Base-by-base conservation (phyloP, 30 jellyfish, hydroid and myxozoan genomes). In the Nemopilema nomurai region DNA sequence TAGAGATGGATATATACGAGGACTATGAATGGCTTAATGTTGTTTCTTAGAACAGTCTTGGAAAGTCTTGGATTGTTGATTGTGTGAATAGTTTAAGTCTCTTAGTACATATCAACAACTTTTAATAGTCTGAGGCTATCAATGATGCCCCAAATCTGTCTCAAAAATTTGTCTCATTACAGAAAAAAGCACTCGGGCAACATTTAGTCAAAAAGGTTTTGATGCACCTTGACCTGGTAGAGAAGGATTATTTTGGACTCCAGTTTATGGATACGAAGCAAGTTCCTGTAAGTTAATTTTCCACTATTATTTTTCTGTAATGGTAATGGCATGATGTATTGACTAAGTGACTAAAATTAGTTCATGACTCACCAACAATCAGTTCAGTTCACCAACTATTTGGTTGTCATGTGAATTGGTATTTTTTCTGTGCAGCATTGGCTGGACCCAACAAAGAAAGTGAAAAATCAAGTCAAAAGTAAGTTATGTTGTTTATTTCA, bases 241-340 rank as follows among this genome's bases (percentile, higher is more conserved):
- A 96, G 67, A 96, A 88, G 80, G 99, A 96, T 67, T 96, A 96
- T 69, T 96, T 96, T 79, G 97, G 98, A 0, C 67, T 96, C 52
- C 98, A 96, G 79, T 96, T 85, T 62, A 91, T 90, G 97, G 98
- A 96, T 87, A 83, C 97, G 28, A 93, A 93, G 69, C 97, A 93
- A 71, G 98, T 93, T 29, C 98, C 98, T 22, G 98, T 93, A 71
- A 82, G 98, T 80, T 6, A 1, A 32, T 50, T 41, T n/a, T n/a
- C n/a, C n/a, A n/a, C n/a, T n/a, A n/a, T n/a, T 21, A 77, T 0
- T 77, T 8, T 29, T 79, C 57, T 41, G n/a, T n/a, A n/a, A n/a
- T n/a, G n/a, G n/a, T n/a, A n/a, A n/a, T n/a, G n/a, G n/a, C n/a
- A n/a, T n/a, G n/a, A n/a, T n/a, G n/a, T n/a, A n/a, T n/a, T n/a